These are phyloP conservation scores for Patella depressa DNA, from an alignment of 2,888 invertebrate species.

Conservation along the genomic window DNA sequence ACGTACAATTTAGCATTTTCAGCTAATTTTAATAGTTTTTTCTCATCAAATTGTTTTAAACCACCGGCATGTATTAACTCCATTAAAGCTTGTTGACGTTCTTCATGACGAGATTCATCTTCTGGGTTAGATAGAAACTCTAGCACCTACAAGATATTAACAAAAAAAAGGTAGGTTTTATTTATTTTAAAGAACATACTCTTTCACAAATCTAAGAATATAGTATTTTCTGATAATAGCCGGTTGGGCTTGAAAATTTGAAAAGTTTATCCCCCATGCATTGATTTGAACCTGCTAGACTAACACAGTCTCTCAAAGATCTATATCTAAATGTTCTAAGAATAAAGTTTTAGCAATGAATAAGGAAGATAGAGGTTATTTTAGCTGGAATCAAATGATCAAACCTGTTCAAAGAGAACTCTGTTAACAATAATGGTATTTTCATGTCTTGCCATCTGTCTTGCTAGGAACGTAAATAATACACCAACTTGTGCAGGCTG, in stretches of 20 bases:
- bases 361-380: too few species aligned
- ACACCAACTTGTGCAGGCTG: constrained; percentile 77
- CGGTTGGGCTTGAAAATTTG: too few species aligned
- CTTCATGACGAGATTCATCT: constrained; percentile 74
- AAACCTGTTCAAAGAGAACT: constrained; percentile 76
- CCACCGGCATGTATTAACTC: constrained; percentile 78
- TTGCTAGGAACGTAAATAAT: constrained; percentile 78
- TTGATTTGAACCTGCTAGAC: too few species aligned
- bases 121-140: constrained; percentile 73
- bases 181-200: too few species aligned
- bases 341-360: too few species aligned
- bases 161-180: not conserved
- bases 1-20: constrained; percentile 78
- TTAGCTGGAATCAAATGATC: not conserved
- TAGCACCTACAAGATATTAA: constrained; percentile 69
- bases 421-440: constrained; percentile 73
- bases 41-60: constrained; percentile 76
- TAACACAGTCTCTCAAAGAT: too few species aligned
- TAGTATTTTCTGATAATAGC: too few species aligned
- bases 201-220: too few species aligned
- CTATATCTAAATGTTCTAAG: too few species aligned
- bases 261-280: too few species aligned
- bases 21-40: constrained; percentile 77
- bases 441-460: constrained; percentile 76
- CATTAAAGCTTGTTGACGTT: constrained; percentile 82